Evolutionary conservation across 2,113 vertebrate species (phyloP), one percentile per base, ranked within the genome.

Genomic region (Oxyura jamaicensis): DNA sequence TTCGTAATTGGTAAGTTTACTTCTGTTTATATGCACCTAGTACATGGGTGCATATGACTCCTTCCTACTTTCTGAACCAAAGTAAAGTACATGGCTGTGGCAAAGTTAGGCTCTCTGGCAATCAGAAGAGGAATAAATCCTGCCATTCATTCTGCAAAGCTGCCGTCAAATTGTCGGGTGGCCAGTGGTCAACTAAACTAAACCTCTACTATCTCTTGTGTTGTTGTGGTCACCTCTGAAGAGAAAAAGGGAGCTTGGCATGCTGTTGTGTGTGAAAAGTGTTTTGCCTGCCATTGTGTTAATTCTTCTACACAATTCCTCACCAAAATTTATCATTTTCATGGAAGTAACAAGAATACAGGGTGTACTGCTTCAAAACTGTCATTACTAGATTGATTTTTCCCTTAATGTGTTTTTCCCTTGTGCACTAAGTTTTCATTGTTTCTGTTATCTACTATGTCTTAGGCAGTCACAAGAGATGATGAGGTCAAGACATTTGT

Each of bases 401-500:
- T 14, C 42, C 84, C 29, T 35, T 39, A 12, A 25, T 25, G 20
- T 3, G 9, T 21, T 58, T 86, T 72, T 23, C 35, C 11, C 20
- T n/a, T 29, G 41, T 29, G n/a, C 5, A 2, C n/a, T 48, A 0
- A 14, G 10, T 46, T 68, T 46, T 56, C 39, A 10, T 16, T 41
- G 21, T 80, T 78, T 56, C 72, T 22, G 0, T 58, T 33, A 5
- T 16, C 48, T 73, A 3, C n/a, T 5, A 2, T 2, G 7, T 22
- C 58, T 44, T 13, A 17, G 23, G 29, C 53, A 86, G 46, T 53
- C 42, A 8, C 15, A 33, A 20, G 72, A 65, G 31, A 3, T 58
- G 35, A 23, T 42, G n/a, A 19, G 39, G 13, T 58, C 29, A 15
- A 8, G 71, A 23, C 19, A 29, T 83, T 96, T 65, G 44, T 63